Conservation (phyloP, 2,113 vertebrate species). For the Ammodytes marinus region DNA sequence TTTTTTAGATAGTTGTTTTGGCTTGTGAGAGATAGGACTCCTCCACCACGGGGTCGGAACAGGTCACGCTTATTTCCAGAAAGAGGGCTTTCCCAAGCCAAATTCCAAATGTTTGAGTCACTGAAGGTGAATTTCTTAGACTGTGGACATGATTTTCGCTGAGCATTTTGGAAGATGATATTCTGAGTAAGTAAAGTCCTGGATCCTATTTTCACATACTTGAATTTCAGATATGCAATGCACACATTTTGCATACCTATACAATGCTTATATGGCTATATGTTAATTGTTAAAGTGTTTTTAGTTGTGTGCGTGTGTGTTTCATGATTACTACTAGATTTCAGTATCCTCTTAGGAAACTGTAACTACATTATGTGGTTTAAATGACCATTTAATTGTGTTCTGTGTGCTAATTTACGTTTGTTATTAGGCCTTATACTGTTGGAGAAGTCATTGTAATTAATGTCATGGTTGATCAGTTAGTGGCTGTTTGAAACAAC, state of each 20-base stretch:
- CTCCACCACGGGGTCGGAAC: conserved; percentile 58
- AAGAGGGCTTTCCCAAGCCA: conserved; percentile 47
- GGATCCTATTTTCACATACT: conserved; percentile 1
- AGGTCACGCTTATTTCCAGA: conserved; percentile 54
- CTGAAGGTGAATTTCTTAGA: conserved; percentile 49
- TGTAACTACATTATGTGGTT: not conserved
- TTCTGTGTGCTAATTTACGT: not conserved
- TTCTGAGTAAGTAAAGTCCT: conserved; percentile 10
- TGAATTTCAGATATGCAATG: not conserved
- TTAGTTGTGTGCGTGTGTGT: not conserved
- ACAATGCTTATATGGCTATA: no score
- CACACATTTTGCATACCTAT: not conserved
- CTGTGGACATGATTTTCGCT: conserved; percentile 30
- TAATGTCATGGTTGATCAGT: conserved; percentile 5
- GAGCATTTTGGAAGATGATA: conserved; percentile 12
- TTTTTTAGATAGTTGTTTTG: not conserved
- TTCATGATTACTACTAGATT: not conserved
- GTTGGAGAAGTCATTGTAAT: not conserved
- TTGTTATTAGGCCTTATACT: not conserved
- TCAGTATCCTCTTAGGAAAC: not conserved
- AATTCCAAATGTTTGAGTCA: conserved; percentile 79
- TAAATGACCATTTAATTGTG: not conserved
- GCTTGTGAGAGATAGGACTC: conserved; percentile 7
- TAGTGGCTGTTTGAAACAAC: not conserved
- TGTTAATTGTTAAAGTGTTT: not conserved